phyloP scores from a whole-genome alignment of 2,797 vertebrate species.

The Botia almorhae region DNA sequence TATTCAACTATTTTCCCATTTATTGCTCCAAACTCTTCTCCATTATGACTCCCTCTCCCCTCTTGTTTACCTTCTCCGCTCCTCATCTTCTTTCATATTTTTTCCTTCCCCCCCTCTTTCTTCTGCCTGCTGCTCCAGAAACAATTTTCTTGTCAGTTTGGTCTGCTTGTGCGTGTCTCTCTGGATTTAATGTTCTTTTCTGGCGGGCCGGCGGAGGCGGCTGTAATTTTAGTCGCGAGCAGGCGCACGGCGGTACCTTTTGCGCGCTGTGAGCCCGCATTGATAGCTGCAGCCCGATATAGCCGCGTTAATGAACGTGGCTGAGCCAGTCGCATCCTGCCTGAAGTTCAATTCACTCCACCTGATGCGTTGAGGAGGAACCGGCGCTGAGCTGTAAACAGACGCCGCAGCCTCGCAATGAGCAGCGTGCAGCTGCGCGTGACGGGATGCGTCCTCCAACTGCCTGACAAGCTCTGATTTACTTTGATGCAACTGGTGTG shows the following conservation, averaged over 20 bases:
- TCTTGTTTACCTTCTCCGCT: constrained; percentile 58
- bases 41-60: constrained; percentile 60
- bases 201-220: constrained; percentile 30
- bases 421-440: constrained; percentile 24
- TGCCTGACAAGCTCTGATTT: constrained; percentile 5
- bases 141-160: constrained; percentile 75
- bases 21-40: constrained; percentile 53
- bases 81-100: constrained; percentile 63
- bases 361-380: constrained; percentile 49
- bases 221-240: constrained; percentile 62
- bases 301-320: constrained; percentile 60
- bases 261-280: constrained; percentile 39
- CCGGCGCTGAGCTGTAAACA: constrained; percentile 38
- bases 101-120: constrained; percentile 61
- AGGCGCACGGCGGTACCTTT: constrained; percentile 35
- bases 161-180: constrained; percentile 38
- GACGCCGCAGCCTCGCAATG: constrained; percentile 15
- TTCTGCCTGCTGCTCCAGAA: constrained; percentile 66
- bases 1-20: constrained; percentile 63
- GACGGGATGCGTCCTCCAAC: constrained; percentile 13
- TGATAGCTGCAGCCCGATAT: constrained; percentile 63
- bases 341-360: constrained; percentile 45
- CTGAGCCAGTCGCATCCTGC: constrained; percentile 48
- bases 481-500: neutral
- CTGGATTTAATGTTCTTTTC: constrained; percentile 54